A percentile compares a stretch with the other conserved stretches of the same genome.
phyloP scores from a whole-genome alignment of 2,113 vertebrate species.

The Capreolus pygargus region DNA sequence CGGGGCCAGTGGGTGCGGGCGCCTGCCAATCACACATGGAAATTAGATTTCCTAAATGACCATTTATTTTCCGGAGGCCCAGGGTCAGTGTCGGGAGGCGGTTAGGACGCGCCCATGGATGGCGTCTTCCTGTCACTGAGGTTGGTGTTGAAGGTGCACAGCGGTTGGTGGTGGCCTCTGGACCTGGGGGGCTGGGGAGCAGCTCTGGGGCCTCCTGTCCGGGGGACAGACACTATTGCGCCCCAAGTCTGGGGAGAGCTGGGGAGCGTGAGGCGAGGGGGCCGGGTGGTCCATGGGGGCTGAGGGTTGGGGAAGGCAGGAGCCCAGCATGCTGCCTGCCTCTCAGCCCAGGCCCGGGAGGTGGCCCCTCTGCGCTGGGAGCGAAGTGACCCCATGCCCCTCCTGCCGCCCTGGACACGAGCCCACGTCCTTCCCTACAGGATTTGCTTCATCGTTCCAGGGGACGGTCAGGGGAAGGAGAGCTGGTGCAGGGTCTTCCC shows the following conservation, averaged over 20 bases:
- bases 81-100: not conserved
- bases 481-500: not conserved
- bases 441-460: accelerated
- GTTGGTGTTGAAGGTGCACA: not conserved
- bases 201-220: not conserved
- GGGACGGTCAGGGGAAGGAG: not conserved
- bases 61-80: not conserved
- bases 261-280: accelerated
- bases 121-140: not conserved
- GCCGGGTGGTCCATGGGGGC: not conserved
- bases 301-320: accelerated
- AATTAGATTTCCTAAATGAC: not conserved
- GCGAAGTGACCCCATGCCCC: not conserved
- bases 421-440: accelerated
- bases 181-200: not conserved
- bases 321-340: not conserved
- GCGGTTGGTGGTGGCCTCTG: accelerated
- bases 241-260: accelerated
- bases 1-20: accelerated
- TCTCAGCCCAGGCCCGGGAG: not conserved
- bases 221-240: accelerated
- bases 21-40: accelerated
- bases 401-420: not conserved
- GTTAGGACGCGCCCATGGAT: not conserved
- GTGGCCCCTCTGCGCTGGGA: not conserved